Evolutionary conservation across 2,797 vertebrate species (phyloP).

Genomic region (Tragopan temminckii): DNA sequence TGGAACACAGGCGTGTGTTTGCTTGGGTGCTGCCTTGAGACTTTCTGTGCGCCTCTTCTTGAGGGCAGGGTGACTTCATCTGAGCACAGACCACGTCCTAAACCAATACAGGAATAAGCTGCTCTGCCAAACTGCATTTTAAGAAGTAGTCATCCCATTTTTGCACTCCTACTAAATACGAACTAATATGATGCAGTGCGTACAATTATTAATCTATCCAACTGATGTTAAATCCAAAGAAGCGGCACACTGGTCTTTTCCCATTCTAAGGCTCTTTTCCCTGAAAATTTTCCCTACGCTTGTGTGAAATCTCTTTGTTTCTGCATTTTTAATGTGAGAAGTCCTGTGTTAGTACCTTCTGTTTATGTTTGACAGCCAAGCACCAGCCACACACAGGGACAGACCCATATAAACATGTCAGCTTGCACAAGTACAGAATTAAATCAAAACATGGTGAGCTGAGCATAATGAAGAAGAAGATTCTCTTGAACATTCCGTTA

Average conservation of each 20-base stretch:
- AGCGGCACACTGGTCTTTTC: neutral
- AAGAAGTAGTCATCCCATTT: neutral
- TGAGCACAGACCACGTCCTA: neutral
- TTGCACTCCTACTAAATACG: neutral
- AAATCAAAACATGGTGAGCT: neutral
- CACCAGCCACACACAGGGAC: neutral
- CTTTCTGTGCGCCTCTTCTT: neutral
- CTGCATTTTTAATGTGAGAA: neutral
- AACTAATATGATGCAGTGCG: neutral
- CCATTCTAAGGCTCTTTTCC: neutral
- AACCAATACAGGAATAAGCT: neutral
- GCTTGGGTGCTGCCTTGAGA: conserved; percentile 24
- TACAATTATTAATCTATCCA: conserved; percentile 7
- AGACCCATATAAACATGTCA: neutral
- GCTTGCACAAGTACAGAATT: neutral
- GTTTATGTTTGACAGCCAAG: neutral
- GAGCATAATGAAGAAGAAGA: neutral
- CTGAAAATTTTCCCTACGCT: accelerated
- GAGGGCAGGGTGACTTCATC: conserved; percentile 10
- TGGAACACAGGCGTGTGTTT: neutral
- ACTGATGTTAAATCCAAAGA: conserved; percentile 5
- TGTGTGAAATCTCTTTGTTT: neutral
- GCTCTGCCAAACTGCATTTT: neutral
- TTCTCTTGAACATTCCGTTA: neutral
- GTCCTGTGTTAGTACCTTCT: neutral